Evolutionary conservation across 2,888 invertebrate species (phyloP), one percentile per base, ranked within the genome.

Genomic region (Germaria angustata): DNA sequence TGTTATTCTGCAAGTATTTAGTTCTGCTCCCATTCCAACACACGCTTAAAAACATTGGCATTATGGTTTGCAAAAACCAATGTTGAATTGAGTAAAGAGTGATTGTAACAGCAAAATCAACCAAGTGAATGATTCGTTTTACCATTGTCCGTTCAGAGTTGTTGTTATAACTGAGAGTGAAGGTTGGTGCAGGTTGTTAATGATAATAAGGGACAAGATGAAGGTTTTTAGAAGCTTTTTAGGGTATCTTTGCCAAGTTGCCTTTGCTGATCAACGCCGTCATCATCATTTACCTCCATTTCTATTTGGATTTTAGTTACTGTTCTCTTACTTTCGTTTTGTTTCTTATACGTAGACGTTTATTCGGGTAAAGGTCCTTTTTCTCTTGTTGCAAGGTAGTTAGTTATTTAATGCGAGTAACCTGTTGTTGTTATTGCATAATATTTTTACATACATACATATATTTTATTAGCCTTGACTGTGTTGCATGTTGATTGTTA

Each of bases 101-200:
- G 76, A 82, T 79, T 82, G 82, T 71, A 66, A 61, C 61, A 79
- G 82, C 84, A 88, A 87, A 86, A 81, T 86, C 88, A 89, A 85
- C 88, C 90, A 89, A 86, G 86, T 89, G 87, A 84, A 90, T 89
- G 90, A 89, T 90, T 88, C 87, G 89, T 85, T 89, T 89, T 88
- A 86, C 87, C 86, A 90, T 89, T 89, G 90, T 89, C 88, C 86
- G 89, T 79, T 79, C 36, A 28, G 55, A 61, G 59, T 49, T 66
- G 71, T 69, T 59, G 41, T 55, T 75, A 59, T 53, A 39, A 68
- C 63, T 63, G 82, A 20, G 9, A 44, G 57, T 59, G 39, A 61
- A 34, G 61, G 9, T 41, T 41, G 22, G 24, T 59, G 49, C 17
- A 11, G 2, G 57, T 49, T 9, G 46, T 44, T 41, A 24, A 36